These are phyloP conservation scores for Drosophila arizonae DNA, from an alignment of 1,140 invertebrate genomes.

Conservation along the genomic window DNA sequence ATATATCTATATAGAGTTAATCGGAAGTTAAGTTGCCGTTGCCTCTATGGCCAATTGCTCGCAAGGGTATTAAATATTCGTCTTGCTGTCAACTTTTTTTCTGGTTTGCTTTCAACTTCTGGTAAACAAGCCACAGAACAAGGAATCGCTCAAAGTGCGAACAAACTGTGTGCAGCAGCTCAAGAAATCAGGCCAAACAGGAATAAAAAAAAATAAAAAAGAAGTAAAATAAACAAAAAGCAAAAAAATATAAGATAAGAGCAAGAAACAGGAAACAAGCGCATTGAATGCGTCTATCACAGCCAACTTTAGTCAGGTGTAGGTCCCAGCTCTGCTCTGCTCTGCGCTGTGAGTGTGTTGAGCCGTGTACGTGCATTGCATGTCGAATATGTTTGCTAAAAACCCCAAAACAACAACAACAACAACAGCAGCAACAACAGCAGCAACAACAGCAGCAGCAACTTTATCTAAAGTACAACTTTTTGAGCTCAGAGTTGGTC, in stretches of 20 bases:
- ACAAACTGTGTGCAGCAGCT: slow-evolving; percentile 31
- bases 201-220: slow-evolving; percentile 1
- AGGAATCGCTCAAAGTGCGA: slow-evolving; percentile 29
- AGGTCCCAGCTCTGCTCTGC: not conserved
- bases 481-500: slow-evolving; percentile 36
- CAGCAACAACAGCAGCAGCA: slow-evolving; percentile 55
- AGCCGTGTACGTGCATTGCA: slow-evolving; percentile 65
- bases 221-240: not conserved
- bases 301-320: slow-evolving; percentile 35
- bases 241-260: slow-evolving; percentile 22
- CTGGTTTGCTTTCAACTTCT: slow-evolving; percentile 20
- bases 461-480: slow-evolving; percentile 76
- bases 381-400: slow-evolving; percentile 72
- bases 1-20: no score
- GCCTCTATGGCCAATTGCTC: no score
- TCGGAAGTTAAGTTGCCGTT: no score
- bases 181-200: slow-evolving; percentile 56
- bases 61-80: slow-evolving; percentile 1
- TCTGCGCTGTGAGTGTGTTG: slow-evolving; percentile 12
- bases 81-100: not conserved
- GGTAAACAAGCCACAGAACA: slow-evolving; percentile 16
- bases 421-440: slow-evolving; percentile 57
- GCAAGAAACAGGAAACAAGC: slow-evolving; percentile 38
- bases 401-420: slow-evolving; percentile 33
- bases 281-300: slow-evolving; percentile 30